Base-by-base conservation (phyloP, 2,113 vertebrate genomes). In the Haplochromis burtoni region DNA sequence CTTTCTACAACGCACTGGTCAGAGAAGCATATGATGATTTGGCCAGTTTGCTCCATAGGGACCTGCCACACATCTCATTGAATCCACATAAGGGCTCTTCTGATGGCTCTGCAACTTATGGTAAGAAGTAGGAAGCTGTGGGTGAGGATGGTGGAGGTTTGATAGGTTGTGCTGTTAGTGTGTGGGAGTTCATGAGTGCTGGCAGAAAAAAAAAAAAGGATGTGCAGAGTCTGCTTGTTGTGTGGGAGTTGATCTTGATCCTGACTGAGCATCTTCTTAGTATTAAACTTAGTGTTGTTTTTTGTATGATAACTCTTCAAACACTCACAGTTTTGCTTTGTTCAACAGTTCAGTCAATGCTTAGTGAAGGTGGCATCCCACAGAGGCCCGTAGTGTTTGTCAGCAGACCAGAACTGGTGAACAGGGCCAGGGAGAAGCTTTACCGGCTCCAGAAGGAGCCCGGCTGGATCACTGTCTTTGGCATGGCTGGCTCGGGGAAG, bases 401-500 rank as follows among this genome's bases (percentile, higher is more conserved):
- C 49, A 96, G 93, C 85, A 97, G 98, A 11, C 97, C 97, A 33
- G 91, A 96, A 84, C 92, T 98, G 87, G 89, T 98, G 59, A 96
- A 96, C 84, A 92, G 86, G 49, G 93, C 99, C 93, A 97, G 97
- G 87, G 93, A 98, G 89, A 97, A 97, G 42, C 96, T 99, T 16
- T 91, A 82, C 54, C 90, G 83, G 19, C 92, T 99, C 87, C 95
- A 95, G 87, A 95, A 76, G 7, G 95, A 97, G 4, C 88, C 97
- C 0, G 99, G 98, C 5, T 99, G 98, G 99, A 97, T 99, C 73
- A 97, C 97, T 1, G 94, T 99, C 19, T 97, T 97, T 83, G 99
- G 99, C 79, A 99, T 99, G 99, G 98, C 99, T 19, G 99, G 98
- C 73, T 99, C 98, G 7, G 99, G 99, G 8, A 99, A 99, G 94